Evolutionary conservation across 2,113 vertebrate genomes (phyloP).

Genomic region (Sarotherodon lohbergeri): DNA sequence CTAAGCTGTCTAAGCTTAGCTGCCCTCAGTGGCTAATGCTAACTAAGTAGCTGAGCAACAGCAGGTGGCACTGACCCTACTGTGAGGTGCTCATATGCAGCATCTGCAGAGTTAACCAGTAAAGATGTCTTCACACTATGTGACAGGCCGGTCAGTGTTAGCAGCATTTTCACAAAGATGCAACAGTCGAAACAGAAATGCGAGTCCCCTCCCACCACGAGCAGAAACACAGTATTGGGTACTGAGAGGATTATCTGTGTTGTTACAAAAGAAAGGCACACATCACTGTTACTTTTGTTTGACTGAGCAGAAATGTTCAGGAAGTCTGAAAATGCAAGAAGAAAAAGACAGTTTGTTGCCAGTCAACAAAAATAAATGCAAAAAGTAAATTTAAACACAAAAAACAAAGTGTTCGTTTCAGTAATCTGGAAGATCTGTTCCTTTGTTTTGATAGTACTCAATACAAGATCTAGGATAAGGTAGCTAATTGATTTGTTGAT

Average conservation of each 20-base stretch:
- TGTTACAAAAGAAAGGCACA: background rate
- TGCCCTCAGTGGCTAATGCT: slow-evolving; percentile 54
- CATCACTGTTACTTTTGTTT: slow-evolving; percentile 14
- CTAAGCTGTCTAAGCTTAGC: slow-evolving; percentile 64
- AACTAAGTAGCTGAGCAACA: slow-evolving; percentile 62
- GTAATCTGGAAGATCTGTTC: background rate
- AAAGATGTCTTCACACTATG: background rate
- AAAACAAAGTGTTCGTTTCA: background rate
- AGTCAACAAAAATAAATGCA: background rate
- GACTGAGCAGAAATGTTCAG: background rate
- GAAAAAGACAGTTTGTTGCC: background rate
- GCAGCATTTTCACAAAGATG: background rate
- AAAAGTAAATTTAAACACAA: background rate
- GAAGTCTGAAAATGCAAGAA: background rate
- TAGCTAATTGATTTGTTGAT: background rate
- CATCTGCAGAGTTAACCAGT: slow-evolving; percentile 15
- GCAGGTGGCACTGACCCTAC: slow-evolving; percentile 47
- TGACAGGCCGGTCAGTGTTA: background rate
- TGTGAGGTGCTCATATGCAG: slow-evolving; percentile 17
- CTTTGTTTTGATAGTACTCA: background rate
- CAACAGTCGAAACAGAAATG: background rate
- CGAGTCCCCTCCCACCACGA: background rate
- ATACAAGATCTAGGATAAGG: background rate
- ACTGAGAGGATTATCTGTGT: slow-evolving; percentile 35
- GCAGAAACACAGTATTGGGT: background rate